These are phyloP conservation scores for Apis florea DNA, from an alignment of 1,140 invertebrate genomes.

Conservation along the genomic window DNA sequence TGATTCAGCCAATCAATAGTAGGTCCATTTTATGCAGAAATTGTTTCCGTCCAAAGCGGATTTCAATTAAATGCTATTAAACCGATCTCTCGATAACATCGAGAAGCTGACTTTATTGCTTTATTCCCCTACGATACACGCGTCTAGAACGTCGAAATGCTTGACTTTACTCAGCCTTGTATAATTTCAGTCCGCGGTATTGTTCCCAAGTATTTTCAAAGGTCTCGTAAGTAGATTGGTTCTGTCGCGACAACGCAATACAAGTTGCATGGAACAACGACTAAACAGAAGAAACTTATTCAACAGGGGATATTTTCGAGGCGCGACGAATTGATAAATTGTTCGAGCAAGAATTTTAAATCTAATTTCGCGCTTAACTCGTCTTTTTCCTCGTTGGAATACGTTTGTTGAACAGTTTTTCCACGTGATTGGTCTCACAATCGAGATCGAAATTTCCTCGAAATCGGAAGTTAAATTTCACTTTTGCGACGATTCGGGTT, in stretches of 20 bases:
- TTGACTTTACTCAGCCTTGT: slow-evolving; percentile 6
- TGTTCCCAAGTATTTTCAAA: slow-evolving; percentile 27
- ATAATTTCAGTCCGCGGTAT: slow-evolving; percentile 19
- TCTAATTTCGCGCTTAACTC: not conserved
- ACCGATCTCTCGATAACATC: not conserved
- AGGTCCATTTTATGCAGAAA: not conserved
- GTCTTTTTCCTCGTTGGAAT: not conserved
- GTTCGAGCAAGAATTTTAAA: not conserved
- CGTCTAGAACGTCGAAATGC: not conserved
- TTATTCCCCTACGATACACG: not conserved
- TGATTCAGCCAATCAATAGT: not conserved
- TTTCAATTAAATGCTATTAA: not conserved
- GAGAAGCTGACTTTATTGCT: not conserved
- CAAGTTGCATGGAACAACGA: slow-evolving; percentile 3
- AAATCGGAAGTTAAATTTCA: too few relatives aligned
- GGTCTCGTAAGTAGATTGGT: slow-evolving; percentile 30
- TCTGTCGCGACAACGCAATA: slow-evolving; percentile 11
- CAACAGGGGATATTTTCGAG: not conserved
- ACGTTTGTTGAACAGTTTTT: not conserved
- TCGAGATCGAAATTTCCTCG: too few relatives aligned
- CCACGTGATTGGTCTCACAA: too few relatives aligned
- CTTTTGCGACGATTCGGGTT: too few relatives aligned
- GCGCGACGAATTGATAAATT: slow-evolving; percentile 1
- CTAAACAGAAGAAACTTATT: not conserved
- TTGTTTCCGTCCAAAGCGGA: not conserved